A percentile compares a stretch with the other conserved stretches of the same genome.
These are phyloP conservation scores for Nyctereutes procyonoides DNA, from an alignment of 2,113 vertebrate species.

Conservation along the genomic window DNA sequence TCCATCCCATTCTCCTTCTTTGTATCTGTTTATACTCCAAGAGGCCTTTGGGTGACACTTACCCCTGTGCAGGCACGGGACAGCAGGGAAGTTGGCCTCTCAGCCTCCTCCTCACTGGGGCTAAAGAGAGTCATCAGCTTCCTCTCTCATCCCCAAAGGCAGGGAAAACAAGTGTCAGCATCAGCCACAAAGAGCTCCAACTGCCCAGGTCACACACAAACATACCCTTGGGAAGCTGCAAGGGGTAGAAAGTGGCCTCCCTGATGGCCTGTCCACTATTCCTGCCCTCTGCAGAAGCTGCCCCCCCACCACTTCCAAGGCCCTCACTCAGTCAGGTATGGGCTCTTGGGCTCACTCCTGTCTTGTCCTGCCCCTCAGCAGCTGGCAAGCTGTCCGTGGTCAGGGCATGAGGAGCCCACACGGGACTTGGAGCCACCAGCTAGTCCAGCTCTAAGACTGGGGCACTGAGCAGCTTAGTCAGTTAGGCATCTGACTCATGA, in stretches of 20 bases:
- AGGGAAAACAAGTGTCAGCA: not conserved
- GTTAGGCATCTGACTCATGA: not conserved
- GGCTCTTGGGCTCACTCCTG: not conserved
- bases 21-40: not conserved
- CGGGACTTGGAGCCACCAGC: not conserved
- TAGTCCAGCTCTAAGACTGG: not conserved
- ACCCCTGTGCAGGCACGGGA: not conserved
- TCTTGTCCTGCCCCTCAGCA: not conserved
- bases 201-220: not conserved
- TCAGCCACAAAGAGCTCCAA: not conserved
- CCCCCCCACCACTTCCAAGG: not conserved
- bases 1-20: not conserved
- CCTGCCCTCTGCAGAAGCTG: not conserved
- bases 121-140: conserved; percentile 25
- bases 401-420: not conserved
- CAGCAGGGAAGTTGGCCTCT: not conserved
- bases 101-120: not conserved
- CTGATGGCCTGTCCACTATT: accelerated
- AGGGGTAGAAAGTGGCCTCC: not conserved
- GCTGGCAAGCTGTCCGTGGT: not conserved
- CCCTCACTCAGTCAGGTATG: not conserved
- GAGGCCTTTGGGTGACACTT: not conserved
- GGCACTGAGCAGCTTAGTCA: not conserved
- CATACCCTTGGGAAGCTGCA: not conserved
- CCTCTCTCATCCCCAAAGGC: conserved; percentile 11